Evolutionary conservation across 2,113 vertebrate genomes (phyloP).

Genomic region (Cyprinus carpio): DNA sequence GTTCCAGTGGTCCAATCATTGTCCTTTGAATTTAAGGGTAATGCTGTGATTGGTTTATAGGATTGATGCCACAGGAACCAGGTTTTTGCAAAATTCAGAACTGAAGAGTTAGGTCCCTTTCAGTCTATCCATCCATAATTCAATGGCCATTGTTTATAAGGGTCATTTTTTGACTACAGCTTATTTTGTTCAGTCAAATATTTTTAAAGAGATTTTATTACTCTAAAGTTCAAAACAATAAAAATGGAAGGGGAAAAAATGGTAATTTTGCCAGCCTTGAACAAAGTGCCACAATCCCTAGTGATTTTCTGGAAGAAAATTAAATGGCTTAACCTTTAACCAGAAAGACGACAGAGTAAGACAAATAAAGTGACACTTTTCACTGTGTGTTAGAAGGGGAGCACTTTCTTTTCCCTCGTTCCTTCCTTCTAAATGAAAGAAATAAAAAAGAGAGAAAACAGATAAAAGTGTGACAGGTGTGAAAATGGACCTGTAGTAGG

Average conservation of each 20-base stretch:
- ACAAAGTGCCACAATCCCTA: not conserved
- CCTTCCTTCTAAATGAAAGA: not conserved
- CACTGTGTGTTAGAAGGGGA: not conserved
- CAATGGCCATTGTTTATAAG: not conserved
- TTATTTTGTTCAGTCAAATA: not conserved
- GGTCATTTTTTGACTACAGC: not conserved
- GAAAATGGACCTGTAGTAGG: not conserved
- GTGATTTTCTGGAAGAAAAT: slow-evolving; percentile 10
- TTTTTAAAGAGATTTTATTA: not conserved
- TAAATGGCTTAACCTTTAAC: slow-evolving; percentile 11
- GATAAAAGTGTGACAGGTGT: slow-evolving; percentile 21
- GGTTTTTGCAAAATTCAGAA: not conserved
- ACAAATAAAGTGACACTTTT: slow-evolving; percentile 26
- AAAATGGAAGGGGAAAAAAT: not conserved
- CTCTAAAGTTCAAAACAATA: not conserved
- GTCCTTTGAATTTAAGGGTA: not conserved
- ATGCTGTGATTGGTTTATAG: not conserved
- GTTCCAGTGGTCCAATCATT: not conserved
- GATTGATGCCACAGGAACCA: not conserved
- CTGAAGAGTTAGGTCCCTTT: not conserved
- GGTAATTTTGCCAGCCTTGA: not conserved
- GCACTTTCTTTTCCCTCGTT: not conserved
- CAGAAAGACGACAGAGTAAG: not conserved
- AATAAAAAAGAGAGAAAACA: not conserved
- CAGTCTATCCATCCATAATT: not conserved